phyloP scores from a whole-genome alignment of 2,113 vertebrate species.

The Rhinolophus ferrumequinum region DNA sequence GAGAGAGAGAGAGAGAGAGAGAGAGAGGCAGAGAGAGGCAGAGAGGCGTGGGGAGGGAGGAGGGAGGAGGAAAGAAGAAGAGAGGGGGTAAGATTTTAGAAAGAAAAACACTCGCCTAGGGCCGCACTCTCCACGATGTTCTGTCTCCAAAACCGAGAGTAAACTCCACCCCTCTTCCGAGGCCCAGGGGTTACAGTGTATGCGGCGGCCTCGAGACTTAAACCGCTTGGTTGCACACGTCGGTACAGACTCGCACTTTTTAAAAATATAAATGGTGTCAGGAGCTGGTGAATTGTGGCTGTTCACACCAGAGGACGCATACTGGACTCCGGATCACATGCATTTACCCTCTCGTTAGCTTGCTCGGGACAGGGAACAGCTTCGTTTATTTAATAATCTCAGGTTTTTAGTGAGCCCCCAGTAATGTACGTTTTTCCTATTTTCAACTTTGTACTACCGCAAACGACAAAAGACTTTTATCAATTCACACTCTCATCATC shows the following conservation, averaged over 20 bases:
- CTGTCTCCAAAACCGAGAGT: neutral
- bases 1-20: too few relatives aligned
- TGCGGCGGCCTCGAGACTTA: neutral
- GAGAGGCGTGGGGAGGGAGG: neutral
- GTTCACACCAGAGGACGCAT: neutral
- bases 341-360: neutral
- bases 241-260: neutral
- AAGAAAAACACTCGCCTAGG: neutral
- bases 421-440: neutral
- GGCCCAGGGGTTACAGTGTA: rapidly evolving
- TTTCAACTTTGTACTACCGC: neutral
- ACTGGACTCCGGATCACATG: neutral
- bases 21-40: too few relatives aligned
- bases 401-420: neutral
- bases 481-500: neutral
- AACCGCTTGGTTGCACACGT: neutral
- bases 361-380: neutral
- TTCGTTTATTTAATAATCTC: neutral
- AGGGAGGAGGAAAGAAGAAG: neutral
- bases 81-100: neutral
- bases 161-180: neutral
- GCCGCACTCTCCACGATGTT: neutral
- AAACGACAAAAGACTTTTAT: neutral
- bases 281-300: neutral
- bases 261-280: neutral